Evolutionary conservation across 1,140 invertebrate genomes (phyloP), one percentile per base, ranked within the genome.

Genomic region (Leptinotarsa undecemlineata): DNA sequence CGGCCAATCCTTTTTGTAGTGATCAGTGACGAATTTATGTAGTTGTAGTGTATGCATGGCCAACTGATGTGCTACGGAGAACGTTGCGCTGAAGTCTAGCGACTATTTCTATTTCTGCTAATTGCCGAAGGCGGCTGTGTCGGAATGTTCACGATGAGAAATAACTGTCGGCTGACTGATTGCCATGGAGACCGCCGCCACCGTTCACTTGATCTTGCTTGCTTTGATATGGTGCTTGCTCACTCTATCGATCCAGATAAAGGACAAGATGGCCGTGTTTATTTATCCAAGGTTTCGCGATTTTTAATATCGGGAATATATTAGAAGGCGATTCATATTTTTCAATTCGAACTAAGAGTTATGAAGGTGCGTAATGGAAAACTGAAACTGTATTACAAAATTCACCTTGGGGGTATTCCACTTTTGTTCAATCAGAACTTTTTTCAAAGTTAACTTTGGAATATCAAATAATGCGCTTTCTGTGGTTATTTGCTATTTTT

Each of bases 71-170:
- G 74, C 71, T 73, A 78, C 68, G 57, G 48, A 67, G 64, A 71
- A 63, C 71, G 73, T 75, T 78, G 20, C 68, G 42, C 47, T 21
- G 76, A 68, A 78, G 71, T 75, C 73, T 74, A 74, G 73, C 73
- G 76, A 79, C 79, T 79, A 79, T 82, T 83, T 83, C 82, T 83
- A 83, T 82, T 83, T 82, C 81, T 83, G 81, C 82, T 83, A 83
- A 83, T 83, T 83, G 82, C 81, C 74, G 80, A 76, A 81, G 81
- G 82, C 80, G 80, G 80, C 79, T 76, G 78, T 76, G 80, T 78
- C 79, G 82, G 82, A 81, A 81, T 80, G 78, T 75, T 76, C 71
- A 72, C 80, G 80, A 81, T 83, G 82, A 83, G 82, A 82, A 82
- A 83, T 82, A 81, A 83, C 78, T 83, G 79, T 78, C 78, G 78